These are phyloP conservation scores for Petrolisthes cinctipes DNA, from an alignment of 2,888 invertebrate genomes.

Conservation along the genomic window DNA sequence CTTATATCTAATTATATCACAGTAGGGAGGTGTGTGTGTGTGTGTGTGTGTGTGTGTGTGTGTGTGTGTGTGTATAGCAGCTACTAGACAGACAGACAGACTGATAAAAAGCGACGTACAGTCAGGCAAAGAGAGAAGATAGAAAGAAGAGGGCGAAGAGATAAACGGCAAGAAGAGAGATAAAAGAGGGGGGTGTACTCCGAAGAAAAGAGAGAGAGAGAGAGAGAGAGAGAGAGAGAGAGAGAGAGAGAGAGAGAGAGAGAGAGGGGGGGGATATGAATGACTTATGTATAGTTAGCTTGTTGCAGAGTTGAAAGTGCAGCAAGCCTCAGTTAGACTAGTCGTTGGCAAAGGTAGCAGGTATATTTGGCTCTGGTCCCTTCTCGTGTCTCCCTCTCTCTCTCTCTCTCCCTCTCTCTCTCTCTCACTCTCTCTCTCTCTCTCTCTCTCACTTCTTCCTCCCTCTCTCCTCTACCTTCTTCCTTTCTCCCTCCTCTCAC, in stretches of 20 bases:
- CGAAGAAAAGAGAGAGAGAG: background rate
- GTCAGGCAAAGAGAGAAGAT: background rate
- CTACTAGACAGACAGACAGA: too few species aligned
- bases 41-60: too few species aligned
- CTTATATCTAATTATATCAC: too few species aligned
- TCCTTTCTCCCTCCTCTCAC: background rate
- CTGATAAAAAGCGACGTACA: too few species aligned
- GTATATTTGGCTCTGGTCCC: slow-evolving; percentile 23
- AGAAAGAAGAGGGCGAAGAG: background rate
- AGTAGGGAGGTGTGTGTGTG: too few species aligned
- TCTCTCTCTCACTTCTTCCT: background rate
- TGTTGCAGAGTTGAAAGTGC: slow-evolving; percentile 19
- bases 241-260: background rate
- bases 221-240: background rate
- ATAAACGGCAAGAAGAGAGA: background rate
- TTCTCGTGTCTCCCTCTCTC: slow-evolving; percentile 2
- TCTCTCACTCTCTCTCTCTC: background rate
- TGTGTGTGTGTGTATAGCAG: too few species aligned
- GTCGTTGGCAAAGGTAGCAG: slow-evolving; percentile 16
- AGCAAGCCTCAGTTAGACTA: background rate
- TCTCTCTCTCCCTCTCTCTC: background rate
- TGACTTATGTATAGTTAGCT: background rate
- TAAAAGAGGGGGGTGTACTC: background rate
- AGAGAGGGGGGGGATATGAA: background rate
- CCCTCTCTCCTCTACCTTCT: background rate